Evolutionary conservation across 1,140 invertebrate genomes (phyloP).

Genomic region (Sminthurides bifidus): DNA sequence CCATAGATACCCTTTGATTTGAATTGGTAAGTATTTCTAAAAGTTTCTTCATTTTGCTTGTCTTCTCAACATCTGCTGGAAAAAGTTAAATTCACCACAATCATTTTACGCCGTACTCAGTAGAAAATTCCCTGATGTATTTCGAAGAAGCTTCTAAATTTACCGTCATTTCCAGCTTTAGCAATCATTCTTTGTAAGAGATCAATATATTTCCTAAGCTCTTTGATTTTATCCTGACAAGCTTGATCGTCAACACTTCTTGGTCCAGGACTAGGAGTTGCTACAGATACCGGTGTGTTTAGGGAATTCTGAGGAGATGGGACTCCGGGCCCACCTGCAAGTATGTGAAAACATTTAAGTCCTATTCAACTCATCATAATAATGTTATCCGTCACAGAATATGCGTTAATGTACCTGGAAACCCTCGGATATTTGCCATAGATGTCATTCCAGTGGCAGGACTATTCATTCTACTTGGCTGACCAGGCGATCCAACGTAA

Average conservation of each 20-base stretch:
- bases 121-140: too few relatives aligned
- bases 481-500: too few relatives aligned
- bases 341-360: too few relatives aligned
- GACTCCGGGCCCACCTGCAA: slow-evolving; percentile 51
- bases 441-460: too few relatives aligned
- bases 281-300: slow-evolving; percentile 59
- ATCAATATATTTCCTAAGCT: slow-evolving; percentile 85
- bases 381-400: too few relatives aligned
- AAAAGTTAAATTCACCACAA: too few relatives aligned
- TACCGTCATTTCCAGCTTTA: slow-evolving; percentile 69
- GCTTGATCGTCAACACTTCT: slow-evolving; percentile 64
- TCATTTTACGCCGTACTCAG: too few relatives aligned
- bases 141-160: too few relatives aligned
- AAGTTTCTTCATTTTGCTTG: slow-evolving; percentile 82
- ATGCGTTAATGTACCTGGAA: too few relatives aligned
- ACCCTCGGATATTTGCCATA: too few relatives aligned
- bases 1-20: slow-evolving; percentile 69
- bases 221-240: slow-evolving; percentile 81
- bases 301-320: slow-evolving; percentile 67
- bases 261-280: slow-evolving; percentile 52
- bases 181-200: slow-evolving; percentile 75
- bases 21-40: slow-evolving; percentile 81
- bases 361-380: too few relatives aligned
- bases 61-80: slow-evolving; percentile 75
- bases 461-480: too few relatives aligned